These are phyloP conservation scores for Dryocosmus kuriphilus DNA, from an alignment of 2,888 invertebrate species.

Conservation along the genomic window DNA sequence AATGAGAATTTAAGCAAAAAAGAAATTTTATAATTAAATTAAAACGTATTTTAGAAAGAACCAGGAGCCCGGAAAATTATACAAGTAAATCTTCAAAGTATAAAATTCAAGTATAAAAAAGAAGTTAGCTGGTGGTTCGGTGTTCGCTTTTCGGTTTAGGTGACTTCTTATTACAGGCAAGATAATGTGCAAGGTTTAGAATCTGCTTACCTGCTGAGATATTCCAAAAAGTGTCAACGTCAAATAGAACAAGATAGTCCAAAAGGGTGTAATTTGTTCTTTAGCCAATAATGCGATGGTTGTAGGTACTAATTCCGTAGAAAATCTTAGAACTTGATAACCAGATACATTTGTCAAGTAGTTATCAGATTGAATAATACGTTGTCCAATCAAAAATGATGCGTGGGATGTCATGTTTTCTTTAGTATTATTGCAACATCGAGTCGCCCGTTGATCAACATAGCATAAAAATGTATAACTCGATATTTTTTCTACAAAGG, in stretches of 20 bases:
- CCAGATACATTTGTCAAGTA: constrained; percentile 83
- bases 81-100: too few species aligned
- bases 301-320: constrained; percentile 94
- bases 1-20: too few species aligned
- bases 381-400: constrained; percentile 85
- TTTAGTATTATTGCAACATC: constrained; percentile 81
- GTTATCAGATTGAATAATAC: constrained; percentile 81
- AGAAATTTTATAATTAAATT: too few species aligned
- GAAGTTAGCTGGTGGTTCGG: too few species aligned
- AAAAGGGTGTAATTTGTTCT: constrained; percentile 89
- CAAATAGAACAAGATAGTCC: constrained; percentile 93
- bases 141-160: too few species aligned
- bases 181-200: too few species aligned
- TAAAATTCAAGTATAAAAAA: too few species aligned
- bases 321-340: constrained; percentile 90
- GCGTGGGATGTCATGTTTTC: constrained; percentile 85
- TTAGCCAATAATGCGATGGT: constrained; percentile 88
- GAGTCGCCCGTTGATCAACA: constrained; percentile 81
- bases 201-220: constrained; percentile 84
- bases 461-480: constrained; percentile 86
- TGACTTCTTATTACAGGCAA: too few species aligned
- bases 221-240: constrained; percentile 91
- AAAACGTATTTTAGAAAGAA: too few species aligned
- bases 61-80: too few species aligned
- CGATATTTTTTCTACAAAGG: constrained; percentile 83